These are phyloP conservation scores for Scaptomyza pallida DNA, from an alignment of 1,140 invertebrate genomes.

Conservation along the genomic window DNA sequence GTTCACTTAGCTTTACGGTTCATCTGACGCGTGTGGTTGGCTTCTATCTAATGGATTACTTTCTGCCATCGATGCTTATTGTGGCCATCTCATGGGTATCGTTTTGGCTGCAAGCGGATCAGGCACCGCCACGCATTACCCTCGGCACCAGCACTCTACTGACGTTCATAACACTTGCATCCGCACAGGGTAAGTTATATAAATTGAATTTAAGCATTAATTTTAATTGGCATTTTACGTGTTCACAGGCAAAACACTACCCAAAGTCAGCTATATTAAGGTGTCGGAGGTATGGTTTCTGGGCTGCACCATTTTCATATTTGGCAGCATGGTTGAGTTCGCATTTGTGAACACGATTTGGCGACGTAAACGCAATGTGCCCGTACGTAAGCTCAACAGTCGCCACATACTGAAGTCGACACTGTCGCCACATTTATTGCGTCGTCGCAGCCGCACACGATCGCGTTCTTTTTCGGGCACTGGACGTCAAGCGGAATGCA, in stretches of 20 bases:
- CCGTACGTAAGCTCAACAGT: conserved; percentile 92
- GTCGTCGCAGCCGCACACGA: conserved; percentile 88
- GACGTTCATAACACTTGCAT: conserved; percentile 93
- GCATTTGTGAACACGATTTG: conserved; percentile 96
- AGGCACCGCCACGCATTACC: conserved; percentile 91
- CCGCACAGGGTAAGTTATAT: conserved; percentile 86
- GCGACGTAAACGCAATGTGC: conserved; percentile 92
- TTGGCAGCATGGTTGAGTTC: conserved; percentile 93
- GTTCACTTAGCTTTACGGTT: conserved; percentile 90
- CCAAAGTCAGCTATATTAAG: conserved; percentile 96
- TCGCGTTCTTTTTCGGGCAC: conserved; percentile 89
- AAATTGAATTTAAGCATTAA: neutral
- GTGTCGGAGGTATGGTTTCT: conserved; percentile 95
- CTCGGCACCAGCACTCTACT: conserved; percentile 93
- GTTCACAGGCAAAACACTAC: conserved; percentile 89
- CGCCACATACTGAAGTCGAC: conserved; percentile 93
- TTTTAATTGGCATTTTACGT: no score
- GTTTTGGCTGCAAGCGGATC: conserved; percentile 95
- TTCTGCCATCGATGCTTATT: conserved; percentile 94
- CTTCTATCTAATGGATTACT: conserved; percentile 95
- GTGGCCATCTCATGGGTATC: conserved; percentile 96
- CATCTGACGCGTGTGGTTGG: conserved; percentile 92
- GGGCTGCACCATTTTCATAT: conserved; percentile 93
- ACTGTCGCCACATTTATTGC: conserved; percentile 89
- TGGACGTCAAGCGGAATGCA: conserved; percentile 85